Conservation (phyloP, 2,888 invertebrate genomes). For the Dicycla oo region DNA sequence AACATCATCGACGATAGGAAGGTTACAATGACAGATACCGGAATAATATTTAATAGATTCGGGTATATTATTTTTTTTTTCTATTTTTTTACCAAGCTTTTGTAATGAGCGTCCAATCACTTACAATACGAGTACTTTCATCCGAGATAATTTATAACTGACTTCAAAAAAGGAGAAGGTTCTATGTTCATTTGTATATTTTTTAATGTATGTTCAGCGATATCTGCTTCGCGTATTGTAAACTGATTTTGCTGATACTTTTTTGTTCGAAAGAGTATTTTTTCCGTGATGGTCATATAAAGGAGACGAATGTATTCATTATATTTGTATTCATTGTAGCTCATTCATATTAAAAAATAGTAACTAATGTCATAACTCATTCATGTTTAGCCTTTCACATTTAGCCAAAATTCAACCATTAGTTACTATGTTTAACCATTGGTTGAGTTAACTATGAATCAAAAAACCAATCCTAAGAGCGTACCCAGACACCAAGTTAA, state of each 20-base stretch:
- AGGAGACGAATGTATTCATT: too few relatives aligned
- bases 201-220: not conserved
- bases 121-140: not conserved
- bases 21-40: conserved; percentile 85
- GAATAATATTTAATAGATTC: conserved; percentile 78
- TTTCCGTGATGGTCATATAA: not conserved
- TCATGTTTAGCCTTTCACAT: too few relatives aligned
- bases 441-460: too few relatives aligned
- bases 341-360: too few relatives aligned
- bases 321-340: too few relatives aligned
- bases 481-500: too few relatives aligned
- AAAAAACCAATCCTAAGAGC: too few relatives aligned
- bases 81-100: not conserved
- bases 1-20: conserved; percentile 81
- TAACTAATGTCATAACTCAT: too few relatives aligned
- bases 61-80: conserved; percentile 66
- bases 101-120: not conserved
- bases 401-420: too few relatives aligned
- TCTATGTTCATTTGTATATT: not conserved
- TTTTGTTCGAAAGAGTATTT: too few relatives aligned
- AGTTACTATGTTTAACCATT: too few relatives aligned
- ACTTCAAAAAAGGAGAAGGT: not conserved
- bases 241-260: not conserved
- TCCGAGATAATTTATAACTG: not conserved
- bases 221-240: not conserved